Evolutionary conservation across 2,113 vertebrate genomes (phyloP).

Genomic region (Malaclemys terrapin): DNA sequence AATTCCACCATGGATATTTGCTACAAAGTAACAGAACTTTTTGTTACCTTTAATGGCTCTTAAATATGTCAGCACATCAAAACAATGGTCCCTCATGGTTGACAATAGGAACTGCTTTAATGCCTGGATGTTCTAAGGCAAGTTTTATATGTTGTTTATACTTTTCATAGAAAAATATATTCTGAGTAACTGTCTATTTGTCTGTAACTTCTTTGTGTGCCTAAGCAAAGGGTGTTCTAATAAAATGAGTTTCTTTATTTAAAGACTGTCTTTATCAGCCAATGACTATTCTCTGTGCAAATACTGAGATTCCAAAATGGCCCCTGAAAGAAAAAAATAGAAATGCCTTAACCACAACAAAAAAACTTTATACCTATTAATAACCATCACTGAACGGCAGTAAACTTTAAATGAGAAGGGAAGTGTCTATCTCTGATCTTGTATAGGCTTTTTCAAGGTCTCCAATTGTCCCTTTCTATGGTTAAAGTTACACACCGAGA

Average conservation of each 20-base stretch:
- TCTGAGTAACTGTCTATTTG: neutral
- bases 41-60: neutral
- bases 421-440: neutral
- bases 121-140: neutral
- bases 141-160: neutral
- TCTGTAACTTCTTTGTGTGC: neutral
- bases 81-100: neutral
- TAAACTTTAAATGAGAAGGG: neutral
- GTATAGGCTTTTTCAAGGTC: neutral
- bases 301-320: neutral
- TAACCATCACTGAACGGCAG: neutral
- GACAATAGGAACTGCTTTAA: neutral
- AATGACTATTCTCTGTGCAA: neutral
- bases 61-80: neutral
- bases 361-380: neutral
- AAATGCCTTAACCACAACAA: neutral
- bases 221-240: neutral
- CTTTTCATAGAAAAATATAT: neutral
- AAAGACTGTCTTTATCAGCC: neutral
- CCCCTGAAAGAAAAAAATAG: neutral
- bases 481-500: neutral
- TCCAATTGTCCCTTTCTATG: neutral
- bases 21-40: neutral
- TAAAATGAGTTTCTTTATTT: neutral
- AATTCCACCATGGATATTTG: neutral